These are phyloP conservation scores for Panorpa germanica DNA, from an alignment of 2,888 invertebrate species.

Conservation along the genomic window DNA sequence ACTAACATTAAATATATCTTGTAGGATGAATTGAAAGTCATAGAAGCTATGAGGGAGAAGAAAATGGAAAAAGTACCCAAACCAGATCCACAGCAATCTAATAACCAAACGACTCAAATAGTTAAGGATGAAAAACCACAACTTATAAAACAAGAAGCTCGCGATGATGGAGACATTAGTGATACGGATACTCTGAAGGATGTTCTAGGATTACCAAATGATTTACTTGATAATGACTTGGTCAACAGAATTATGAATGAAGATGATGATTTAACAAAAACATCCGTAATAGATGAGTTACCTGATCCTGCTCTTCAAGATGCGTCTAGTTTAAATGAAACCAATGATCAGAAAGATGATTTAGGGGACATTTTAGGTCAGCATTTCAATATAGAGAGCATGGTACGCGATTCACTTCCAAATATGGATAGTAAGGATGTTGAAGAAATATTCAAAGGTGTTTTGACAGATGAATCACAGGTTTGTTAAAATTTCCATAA, in stretches of 20 bases:
- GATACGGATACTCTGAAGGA: conserved; percentile 44
- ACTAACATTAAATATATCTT: conserved; percentile 21
- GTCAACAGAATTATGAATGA: conserved; percentile 50
- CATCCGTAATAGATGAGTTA: conserved; percentile 4
- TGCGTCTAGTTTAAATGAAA: conserved; percentile 12
- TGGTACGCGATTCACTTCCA: conserved; percentile 48
- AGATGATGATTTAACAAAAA: conserved; percentile 22
- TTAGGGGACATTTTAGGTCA: conserved; percentile 43
- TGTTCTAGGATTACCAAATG: conserved; percentile 39
- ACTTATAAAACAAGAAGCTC: background rate
- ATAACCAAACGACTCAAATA: conserved; percentile 12
- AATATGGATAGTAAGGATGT: conserved; percentile 84
- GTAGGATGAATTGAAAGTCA: conserved; percentile 51
- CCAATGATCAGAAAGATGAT: conserved; percentile 47
- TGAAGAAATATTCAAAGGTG: conserved; percentile 81
- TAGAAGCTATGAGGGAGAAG: conserved; percentile 46
- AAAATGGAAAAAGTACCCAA: conserved; percentile 31
- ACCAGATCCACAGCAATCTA: conserved; percentile 9
- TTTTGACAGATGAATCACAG: conserved; percentile 62
- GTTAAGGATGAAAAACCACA: conserved; percentile 7
- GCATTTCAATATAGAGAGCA: conserved; percentile 58
- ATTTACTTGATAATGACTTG: conserved; percentile 42
- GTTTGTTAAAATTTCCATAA: conserved; percentile 16
- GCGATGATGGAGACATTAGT: conserved; percentile 26
- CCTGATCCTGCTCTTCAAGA: conserved; percentile 5